These are phyloP conservation scores for Acrobasis suavella DNA, from an alignment of 2,888 invertebrate genomes.

Conservation along the genomic window DNA sequence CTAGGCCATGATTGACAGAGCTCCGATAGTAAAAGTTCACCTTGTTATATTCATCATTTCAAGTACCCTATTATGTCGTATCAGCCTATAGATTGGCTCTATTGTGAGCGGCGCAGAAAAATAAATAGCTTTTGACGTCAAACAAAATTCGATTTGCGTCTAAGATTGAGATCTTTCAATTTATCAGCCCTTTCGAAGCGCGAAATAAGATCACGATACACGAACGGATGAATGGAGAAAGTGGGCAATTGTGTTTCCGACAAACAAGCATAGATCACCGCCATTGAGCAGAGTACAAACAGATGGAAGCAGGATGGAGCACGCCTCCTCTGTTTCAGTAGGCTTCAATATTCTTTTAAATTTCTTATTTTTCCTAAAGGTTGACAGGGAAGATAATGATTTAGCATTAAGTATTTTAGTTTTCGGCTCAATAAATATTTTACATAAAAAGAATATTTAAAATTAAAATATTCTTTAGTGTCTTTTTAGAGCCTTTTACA, in stretches of 20 bases:
- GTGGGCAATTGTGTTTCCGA: conserved; percentile 27
- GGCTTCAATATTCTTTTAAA: background rate
- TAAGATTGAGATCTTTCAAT: conserved; percentile 44
- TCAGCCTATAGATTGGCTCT: conserved; percentile 22
- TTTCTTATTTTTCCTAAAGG: too few species aligned
- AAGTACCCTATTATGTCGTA: conserved; percentile 10
- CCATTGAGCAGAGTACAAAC: background rate
- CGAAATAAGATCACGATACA: conserved; percentile 33
- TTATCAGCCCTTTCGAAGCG: conserved; percentile 43
- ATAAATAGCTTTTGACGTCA: conserved; percentile 29
- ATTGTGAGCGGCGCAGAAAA: conserved; percentile 24
- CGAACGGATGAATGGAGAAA: conserved; percentile 40
- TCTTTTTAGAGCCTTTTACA: background rate
- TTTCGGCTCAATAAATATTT: too few species aligned
- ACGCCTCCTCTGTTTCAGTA: background rate
- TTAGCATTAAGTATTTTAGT: too few species aligned
- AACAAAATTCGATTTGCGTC: conserved; percentile 36
- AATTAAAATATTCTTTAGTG: too few species aligned
- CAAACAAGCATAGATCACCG: background rate
- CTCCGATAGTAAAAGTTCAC: conserved; percentile 25
- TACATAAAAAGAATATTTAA: too few species aligned
- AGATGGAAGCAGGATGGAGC: background rate
- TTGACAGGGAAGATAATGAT: too few species aligned
- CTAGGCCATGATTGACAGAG: conserved; percentile 9
- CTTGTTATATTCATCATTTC: conserved; percentile 6